Conservation (phyloP, 2,888 invertebrate genomes). For the Cerceris ruficornis region DNA sequence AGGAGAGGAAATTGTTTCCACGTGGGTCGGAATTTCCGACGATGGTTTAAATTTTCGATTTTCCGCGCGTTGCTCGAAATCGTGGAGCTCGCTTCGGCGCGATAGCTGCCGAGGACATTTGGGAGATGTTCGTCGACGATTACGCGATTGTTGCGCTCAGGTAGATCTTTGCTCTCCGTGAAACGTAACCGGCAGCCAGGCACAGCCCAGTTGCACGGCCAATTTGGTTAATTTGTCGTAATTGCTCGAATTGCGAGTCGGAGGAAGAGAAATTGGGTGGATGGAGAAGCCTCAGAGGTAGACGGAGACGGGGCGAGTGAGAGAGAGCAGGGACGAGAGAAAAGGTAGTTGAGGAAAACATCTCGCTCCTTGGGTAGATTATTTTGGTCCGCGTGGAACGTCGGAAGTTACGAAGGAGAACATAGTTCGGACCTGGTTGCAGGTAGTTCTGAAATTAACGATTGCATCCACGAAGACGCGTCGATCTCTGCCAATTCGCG, state of each 20-base stretch:
- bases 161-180: constrained; percentile 45
- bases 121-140: not conserved
- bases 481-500: no score
- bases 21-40: no score
- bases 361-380: constrained; percentile 36
- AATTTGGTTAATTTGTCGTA: constrained; percentile 65
- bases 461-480: not conserved
- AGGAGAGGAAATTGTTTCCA: no score
- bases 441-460: constrained; percentile 20
- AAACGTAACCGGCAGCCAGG: constrained; percentile 34
- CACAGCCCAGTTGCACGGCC: constrained; percentile 43
- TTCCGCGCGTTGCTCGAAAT: no score
- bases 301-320: not conserved
- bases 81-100: not conserved
- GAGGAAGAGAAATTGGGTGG: constrained; percentile 17
- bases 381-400: constrained; percentile 21
- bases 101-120: not conserved
- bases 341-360: constrained; percentile 43
- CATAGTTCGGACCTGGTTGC: constrained; percentile 11
- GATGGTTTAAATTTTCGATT: no score
- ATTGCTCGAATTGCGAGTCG: constrained; percentile 57
- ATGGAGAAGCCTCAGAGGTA: not conserved
- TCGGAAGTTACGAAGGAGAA: constrained; percentile 24
- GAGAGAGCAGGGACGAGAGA: not conserved
- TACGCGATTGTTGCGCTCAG: constrained; percentile 34